A percentile compares a stretch with the other conserved stretches of the same genome.
phyloP scores from a whole-genome alignment of 2,888 invertebrate species.

The Phengaris alcon region DNA sequence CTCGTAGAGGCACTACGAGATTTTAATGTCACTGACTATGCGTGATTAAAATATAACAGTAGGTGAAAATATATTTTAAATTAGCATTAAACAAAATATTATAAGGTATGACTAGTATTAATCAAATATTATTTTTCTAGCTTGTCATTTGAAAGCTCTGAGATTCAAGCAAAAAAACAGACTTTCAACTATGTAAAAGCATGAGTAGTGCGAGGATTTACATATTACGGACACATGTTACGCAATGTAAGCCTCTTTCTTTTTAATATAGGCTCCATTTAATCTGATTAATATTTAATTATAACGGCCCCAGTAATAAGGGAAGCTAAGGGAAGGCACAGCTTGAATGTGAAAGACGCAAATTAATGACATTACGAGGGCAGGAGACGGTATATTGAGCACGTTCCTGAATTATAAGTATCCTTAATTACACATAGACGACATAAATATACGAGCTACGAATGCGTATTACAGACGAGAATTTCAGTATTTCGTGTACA shows the following conservation, averaged over 20 bases:
- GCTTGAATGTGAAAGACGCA: constrained; percentile 66
- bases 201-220: neutral
- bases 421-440: constrained; percentile 65
- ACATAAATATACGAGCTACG: constrained; percentile 17
- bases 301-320: constrained; percentile 64
- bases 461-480: neutral
- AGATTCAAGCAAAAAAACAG: neutral
- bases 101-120: no score
- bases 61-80: no score
- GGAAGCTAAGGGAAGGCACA: constrained; percentile 50
- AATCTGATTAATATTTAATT: constrained; percentile 73
- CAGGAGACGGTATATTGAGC: constrained; percentile 59
- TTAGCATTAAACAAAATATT: no score
- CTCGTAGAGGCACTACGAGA: neutral
- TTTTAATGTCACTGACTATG: neutral
- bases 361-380: constrained; percentile 72
- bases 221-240: neutral
- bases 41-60: no score
- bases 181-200: neutral
- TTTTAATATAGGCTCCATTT: constrained; percentile 33
- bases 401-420: constrained; percentile 70
- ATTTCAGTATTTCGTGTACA: neutral
- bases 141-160: neutral
- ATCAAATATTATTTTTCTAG: neutral
- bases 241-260: neutral